These are phyloP conservation scores for Brachionus plicatilis DNA, from an alignment of 1,140 invertebrate species.

Conservation along the genomic window DNA sequence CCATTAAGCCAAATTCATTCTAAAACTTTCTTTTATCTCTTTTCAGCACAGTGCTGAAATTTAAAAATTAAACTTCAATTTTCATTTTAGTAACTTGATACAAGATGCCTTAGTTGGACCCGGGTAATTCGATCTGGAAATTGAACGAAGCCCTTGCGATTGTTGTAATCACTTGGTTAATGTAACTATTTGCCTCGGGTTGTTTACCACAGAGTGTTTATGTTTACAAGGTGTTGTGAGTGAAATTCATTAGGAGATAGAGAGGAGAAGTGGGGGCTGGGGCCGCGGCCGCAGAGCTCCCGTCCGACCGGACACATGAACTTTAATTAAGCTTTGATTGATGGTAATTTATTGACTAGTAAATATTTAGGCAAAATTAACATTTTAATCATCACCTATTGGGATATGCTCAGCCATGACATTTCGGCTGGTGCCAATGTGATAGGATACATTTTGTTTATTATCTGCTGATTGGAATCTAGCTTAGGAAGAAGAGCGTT, in stretches of 20 bases:
- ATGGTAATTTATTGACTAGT: conserved; percentile 11
- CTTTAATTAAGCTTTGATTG: conserved; percentile 9
- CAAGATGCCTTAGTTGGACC: neutral
- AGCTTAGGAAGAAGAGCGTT: neutral
- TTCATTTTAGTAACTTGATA: neutral
- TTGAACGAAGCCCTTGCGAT: neutral
- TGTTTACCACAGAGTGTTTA: conserved; percentile 20
- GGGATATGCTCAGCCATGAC: neutral
- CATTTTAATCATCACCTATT: conserved; percentile 27
- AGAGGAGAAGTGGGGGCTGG: neutral
- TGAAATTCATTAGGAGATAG: neutral
- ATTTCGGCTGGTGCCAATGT: neutral
- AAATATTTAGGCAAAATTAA: conserved; percentile 15
- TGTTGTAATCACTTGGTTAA: neutral
- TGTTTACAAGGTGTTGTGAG: conserved; percentile 10
- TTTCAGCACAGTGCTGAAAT: neutral
- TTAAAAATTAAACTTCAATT: neutral
- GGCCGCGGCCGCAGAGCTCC: neutral
- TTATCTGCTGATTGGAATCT: conserved; percentile 7
- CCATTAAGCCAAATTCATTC: conserved; percentile 9
- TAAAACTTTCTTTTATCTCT: neutral
- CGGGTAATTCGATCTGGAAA: neutral
- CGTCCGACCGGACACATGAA: neutral
- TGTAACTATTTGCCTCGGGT: conserved; percentile 30
- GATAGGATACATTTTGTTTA: neutral